These are phyloP conservation scores for Dinoponera quadriceps DNA, from an alignment of 1,140 invertebrate species.

Conservation along the genomic window DNA sequence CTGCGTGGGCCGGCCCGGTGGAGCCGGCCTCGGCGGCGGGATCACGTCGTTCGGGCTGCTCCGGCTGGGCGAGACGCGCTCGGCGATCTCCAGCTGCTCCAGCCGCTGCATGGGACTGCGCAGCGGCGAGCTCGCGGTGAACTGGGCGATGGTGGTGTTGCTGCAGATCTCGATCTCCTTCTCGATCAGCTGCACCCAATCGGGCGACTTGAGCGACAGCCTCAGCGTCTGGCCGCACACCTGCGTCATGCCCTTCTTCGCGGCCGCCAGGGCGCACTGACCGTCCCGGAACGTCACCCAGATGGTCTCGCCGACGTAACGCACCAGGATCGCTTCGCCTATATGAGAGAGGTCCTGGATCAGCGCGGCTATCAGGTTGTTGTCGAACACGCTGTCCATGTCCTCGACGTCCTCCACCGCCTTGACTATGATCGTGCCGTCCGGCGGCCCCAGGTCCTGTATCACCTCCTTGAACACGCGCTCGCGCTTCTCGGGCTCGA, in stretches of 20 bases:
- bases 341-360: slow-evolving; percentile 91
- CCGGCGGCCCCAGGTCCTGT: slow-evolving; percentile 95
- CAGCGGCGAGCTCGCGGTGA: slow-evolving; percentile 82
- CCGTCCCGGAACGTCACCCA: slow-evolving; percentile 96
- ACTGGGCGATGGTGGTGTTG: slow-evolving; percentile 93
- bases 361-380: slow-evolving; percentile 90
- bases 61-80: slow-evolving; percentile 72
- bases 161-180: slow-evolving; percentile 93
- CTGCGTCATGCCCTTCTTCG: slow-evolving; percentile 86
- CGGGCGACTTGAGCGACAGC: slow-evolving; percentile 92
- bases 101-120: slow-evolving; percentile 76
- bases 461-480: slow-evolving; percentile 94
- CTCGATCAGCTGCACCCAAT: slow-evolving; percentile 93
- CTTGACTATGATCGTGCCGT: slow-evolving; percentile 95
- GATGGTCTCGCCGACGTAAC: slow-evolving; percentile 95
- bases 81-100: slow-evolving; percentile 81
- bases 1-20: slow-evolving; percentile 87
- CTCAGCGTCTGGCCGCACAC: slow-evolving; percentile 90
- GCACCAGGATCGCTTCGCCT: slow-evolving; percentile 95
- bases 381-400: slow-evolving; percentile 87
- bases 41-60: slow-evolving; percentile 72
- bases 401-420: slow-evolving; percentile 81
- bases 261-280: slow-evolving; percentile 92
- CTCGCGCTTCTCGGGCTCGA: slow-evolving; percentile 91
- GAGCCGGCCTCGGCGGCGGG: slow-evolving; percentile 82